Base-by-base conservation (phyloP, 2,888 invertebrate genomes). In the Dastarcus helophoroides region DNA sequence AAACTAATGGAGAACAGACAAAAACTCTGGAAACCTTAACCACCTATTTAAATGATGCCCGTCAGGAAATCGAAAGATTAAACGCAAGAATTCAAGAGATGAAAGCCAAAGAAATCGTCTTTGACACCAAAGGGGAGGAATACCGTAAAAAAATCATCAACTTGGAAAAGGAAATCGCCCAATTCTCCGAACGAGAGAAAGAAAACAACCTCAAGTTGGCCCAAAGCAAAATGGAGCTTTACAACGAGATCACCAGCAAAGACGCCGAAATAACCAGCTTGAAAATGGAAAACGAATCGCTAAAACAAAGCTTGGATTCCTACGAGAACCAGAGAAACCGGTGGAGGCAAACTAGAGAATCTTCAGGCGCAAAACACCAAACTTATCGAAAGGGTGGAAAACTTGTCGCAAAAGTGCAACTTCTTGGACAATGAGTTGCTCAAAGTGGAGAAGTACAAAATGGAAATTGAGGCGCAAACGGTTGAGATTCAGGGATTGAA, bases 81-180 rank as follows among this genome's bases (percentile, higher is more conserved):
- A 51, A 49, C 23, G 41, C 32, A 4, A 51, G 48, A 43, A 33
- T 58, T 5, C 56, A 58, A 38, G 63, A 63, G 44, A 41, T 55
- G 33, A 60, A 62, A 43, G 62, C 62, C 1, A 56, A 53, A 27
- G 26, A 47, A 1, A 62, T 61, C 7, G 42, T 60, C 5, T 53
- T 70, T 34, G 69, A 71, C 38, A 53, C 47, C 11, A 57, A 54
- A 41, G 58, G 60, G 35, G 39, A 44, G 4, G 51, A 61, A 31
- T 59, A 59, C 39, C 48, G 51, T 31, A 47, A 39, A 17, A 47
- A 53, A 39, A 55, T 60, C n/a, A 42, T 45, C 2, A 49, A 47
- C 29, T 42, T 56, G 26, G 57, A 58, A 24, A 47, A 43, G 15
- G 55, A 57, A 28, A 44, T 51, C n/a, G 24, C 31, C 2, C 33